Evolutionary conservation across 1,140 invertebrate genomes (phyloP).

Genomic region (Nasonia longicornis): DNA sequence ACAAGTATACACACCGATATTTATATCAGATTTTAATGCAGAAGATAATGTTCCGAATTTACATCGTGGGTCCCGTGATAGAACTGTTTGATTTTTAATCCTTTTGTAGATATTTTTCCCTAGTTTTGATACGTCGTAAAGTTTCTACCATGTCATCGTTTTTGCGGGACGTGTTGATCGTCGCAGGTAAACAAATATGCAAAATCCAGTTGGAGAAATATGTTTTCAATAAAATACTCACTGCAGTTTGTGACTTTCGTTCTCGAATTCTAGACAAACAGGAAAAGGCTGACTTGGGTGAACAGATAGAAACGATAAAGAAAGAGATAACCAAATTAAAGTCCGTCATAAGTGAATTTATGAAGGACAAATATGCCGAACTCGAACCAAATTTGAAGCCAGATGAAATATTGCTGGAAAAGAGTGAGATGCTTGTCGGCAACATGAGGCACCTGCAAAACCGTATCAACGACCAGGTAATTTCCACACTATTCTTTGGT

Average conservation of each 20-base stretch:
- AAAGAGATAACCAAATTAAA: constrained; percentile 72
- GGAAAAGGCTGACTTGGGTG: constrained; percentile 60
- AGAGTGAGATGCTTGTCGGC: constrained; percentile 66
- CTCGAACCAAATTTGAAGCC: constrained; percentile 68
- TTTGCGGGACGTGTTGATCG: constrained; percentile 54
- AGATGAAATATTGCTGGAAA: constrained; percentile 67
- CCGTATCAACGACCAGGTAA: constrained; percentile 69
- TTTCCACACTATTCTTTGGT: neutral
- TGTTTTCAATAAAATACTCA: neutral
- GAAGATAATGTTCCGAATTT: neutral
- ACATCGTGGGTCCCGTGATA: neutral
- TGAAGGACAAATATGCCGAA: constrained; percentile 71
- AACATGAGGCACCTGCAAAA: constrained; percentile 69
- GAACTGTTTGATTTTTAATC: neutral
- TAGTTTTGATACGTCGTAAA: neutral
- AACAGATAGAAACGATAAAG: constrained; percentile 70
- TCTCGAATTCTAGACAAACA: constrained; percentile 52
- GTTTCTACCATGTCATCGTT: constrained; percentile 56
- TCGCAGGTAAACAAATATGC: constrained; percentile 53
- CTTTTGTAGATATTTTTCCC: neutral
- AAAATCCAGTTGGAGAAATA: neutral
- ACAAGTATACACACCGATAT: neutral
- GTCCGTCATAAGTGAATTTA: constrained; percentile 69
- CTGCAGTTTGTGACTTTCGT: constrained; percentile 2
- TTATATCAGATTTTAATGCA: neutral